Evolutionary conservation across 2,888 invertebrate species (phyloP).

Genomic region (Rhingia campestris): DNA sequence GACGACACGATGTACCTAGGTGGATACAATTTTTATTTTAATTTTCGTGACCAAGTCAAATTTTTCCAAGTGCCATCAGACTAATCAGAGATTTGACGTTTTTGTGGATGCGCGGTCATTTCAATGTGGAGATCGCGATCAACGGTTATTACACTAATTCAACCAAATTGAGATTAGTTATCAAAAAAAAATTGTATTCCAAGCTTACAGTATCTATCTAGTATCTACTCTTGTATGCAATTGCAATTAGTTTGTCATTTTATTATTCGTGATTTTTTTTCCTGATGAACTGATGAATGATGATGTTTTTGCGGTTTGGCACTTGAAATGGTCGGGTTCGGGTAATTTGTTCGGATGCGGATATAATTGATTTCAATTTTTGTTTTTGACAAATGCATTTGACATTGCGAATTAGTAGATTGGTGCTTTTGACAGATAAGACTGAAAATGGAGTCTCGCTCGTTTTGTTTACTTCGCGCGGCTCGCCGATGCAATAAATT

Average conservation of each 20-base stretch:
- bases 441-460: not conserved
- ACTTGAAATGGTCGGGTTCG: conserved; percentile 8
- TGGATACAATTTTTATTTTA: not conserved
- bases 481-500: conserved; percentile 41
- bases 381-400: conserved; percentile 60
- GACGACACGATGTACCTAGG: not conserved
- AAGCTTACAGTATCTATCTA: too few species aligned
- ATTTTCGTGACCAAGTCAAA: conserved; percentile 50
- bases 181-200: conserved; percentile 14
- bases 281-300: not conserved
- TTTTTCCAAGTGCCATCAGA: conserved; percentile 24
- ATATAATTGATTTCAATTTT: conserved; percentile 56
- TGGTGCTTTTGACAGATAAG: not conserved
- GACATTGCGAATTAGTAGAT: conserved; percentile 20
- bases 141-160: conserved; percentile 61
- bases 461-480: conserved; percentile 7
- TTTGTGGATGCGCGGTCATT: conserved; percentile 30
- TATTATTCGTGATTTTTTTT: conserved; percentile 20
- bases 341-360: conserved; percentile 33
- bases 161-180: conserved; percentile 64
- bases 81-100: conserved; percentile 44
- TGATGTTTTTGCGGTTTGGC: conserved; percentile 2
- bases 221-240: conserved; percentile 31
- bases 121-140: conserved; percentile 58
- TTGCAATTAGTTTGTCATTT: conserved; percentile 53